phyloP scores from a whole-genome alignment of 2,113 vertebrate species.

The Neotragus moschatus region DNA sequence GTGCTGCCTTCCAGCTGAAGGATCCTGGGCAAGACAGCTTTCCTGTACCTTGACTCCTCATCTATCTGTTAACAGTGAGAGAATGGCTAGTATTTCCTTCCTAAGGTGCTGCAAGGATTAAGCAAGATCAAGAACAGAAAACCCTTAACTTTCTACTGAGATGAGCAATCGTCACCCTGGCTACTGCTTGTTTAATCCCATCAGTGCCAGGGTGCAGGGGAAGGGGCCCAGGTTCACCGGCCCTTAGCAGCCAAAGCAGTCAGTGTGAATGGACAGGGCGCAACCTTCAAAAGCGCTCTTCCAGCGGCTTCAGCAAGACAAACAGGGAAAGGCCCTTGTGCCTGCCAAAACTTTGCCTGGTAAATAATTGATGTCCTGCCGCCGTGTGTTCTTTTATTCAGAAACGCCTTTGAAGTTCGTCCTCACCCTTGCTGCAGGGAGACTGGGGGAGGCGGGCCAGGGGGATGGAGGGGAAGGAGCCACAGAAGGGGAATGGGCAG shows the following conservation, averaged over 20 bases:
- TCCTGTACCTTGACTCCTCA: neutral
- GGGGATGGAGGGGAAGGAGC: neutral
- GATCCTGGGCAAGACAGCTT: neutral
- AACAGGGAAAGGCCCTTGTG: conserved; percentile 66
- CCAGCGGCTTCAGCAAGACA: conserved; percentile 57
- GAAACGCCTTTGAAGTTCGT: conserved; percentile 70
- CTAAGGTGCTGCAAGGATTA: neutral
- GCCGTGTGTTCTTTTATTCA: conserved; percentile 72
- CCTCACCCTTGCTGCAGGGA: conserved; percentile 52
- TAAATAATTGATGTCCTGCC: conserved; percentile 75
- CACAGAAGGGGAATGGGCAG: neutral
- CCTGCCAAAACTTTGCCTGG: conserved; percentile 71
- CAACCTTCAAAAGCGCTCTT: neutral
- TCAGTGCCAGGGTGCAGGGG: neutral
- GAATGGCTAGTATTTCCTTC: neutral
- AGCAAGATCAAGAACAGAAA: neutral
- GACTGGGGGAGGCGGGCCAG: neutral
- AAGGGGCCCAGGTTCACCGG: neutral
- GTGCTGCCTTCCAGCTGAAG: neutral
- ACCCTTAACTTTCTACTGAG: neutral
- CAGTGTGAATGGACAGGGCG: fast-evolving
- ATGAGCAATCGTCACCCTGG: fast-evolving
- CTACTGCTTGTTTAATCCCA: neutral
- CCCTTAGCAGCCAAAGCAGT: neutral
- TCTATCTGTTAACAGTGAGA: neutral